Base-by-base conservation (phyloP, 2,888 invertebrate genomes). In the Eupithecia centaureata region DNA sequence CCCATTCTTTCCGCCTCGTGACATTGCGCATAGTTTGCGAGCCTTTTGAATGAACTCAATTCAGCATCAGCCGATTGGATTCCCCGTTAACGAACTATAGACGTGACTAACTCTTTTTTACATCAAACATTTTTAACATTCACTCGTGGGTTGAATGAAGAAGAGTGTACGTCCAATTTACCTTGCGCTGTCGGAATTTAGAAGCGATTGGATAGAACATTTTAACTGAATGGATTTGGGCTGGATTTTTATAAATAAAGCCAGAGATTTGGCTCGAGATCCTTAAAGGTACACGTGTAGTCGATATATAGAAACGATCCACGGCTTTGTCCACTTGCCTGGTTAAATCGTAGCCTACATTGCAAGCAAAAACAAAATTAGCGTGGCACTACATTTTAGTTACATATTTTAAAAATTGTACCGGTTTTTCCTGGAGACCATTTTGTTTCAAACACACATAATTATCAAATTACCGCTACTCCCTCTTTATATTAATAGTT, bases 21-120 rank as follows among this genome's bases (percentile, higher is more conserved):
- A 59, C 56, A 51, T 62, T 63, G 59, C 56, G 69, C 65, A 57
- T 60, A 65, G 69, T 66, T 63, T 32, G 63, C 69, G 30, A 65
- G 51, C 38, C 54, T 28, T 57, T 57, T 57, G 57, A 57, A 57
- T 22, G 22, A 32, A 32, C 57, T 73, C 70, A 70, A 78, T 73
- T 80, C 77, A 79, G 78, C 82, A 77, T 70, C 75, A 72, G 71
- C 72, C 77, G 78, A 79, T 82, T 81, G 81, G 79, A 83, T 84
- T 76, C 77, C 69, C 70, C 77, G 82, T 77, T 84, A 84, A 84
- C 83, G 83, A 84, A 84, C 84, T 83, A 84, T 82, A 82, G 77
- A 81, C 76, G 80, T 80, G 81, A 73, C 75, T 72, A 59, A 74
- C 73, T 74, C 77, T 80, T 83, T 83, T 83, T 80, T 74, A 65